Evolutionary conservation across 1,140 invertebrate species (phyloP).

Genomic region (Manduca sexta): DNA sequence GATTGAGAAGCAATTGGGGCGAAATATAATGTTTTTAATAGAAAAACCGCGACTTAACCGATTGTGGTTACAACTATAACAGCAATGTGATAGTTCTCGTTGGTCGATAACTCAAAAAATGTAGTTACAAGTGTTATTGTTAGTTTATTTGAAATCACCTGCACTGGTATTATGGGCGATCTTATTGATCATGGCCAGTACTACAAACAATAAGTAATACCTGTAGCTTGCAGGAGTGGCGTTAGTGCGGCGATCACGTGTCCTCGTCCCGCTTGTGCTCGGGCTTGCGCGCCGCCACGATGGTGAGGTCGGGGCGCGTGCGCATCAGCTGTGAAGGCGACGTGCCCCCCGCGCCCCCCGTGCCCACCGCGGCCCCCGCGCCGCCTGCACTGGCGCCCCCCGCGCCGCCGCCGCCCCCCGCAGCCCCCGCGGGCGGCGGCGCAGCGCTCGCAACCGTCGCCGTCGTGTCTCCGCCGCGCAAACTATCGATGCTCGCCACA

Average conservation of each 20-base stretch:
- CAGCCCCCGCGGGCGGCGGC: conserved; percentile 5
- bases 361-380: conserved; percentile 11
- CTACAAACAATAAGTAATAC: too few species aligned
- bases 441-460: conserved; percentile 5
- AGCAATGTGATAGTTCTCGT: too few species aligned
- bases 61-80: too few species aligned
- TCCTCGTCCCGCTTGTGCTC: conserved; percentile 18
- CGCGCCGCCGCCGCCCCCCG: neutral
- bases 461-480: conserved; percentile 18
- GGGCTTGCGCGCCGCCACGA: conserved; percentile 36
- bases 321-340: conserved; percentile 50
- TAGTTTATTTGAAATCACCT: too few species aligned
- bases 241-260: conserved; percentile 22
- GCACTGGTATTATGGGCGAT: too few species aligned
- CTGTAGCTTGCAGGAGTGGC: too few species aligned
- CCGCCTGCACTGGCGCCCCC: neutral
- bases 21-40: too few species aligned
- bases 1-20: too few species aligned
- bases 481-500: conserved; percentile 42
- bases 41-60: too few species aligned
- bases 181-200: too few species aligned
- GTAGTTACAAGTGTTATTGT: too few species aligned
- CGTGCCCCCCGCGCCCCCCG: conserved; percentile 15
- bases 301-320: conserved; percentile 54
- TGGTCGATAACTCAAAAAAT: too few species aligned